Percentiles rank a stretch among this genome's conserved stretches.
Conservation (phyloP, 2,797 vertebrate genomes). For the Crypturellus tataupa region DNA sequence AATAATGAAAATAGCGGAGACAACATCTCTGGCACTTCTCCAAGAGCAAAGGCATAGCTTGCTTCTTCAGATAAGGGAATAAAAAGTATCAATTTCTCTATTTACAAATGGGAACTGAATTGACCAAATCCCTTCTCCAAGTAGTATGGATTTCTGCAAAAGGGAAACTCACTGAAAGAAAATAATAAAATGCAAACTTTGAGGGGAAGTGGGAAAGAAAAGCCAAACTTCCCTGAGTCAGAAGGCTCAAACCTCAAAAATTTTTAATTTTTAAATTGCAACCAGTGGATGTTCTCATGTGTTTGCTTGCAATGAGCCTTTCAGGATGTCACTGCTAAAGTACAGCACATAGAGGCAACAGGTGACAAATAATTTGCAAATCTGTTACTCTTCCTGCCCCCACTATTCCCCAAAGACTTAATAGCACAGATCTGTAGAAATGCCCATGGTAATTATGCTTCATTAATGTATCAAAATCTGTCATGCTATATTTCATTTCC, state of each 20-base stretch:
- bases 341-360: background rate
- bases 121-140: background rate
- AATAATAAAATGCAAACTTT: background rate
- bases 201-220: background rate
- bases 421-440: background rate
- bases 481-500: background rate
- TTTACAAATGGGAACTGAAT: background rate
- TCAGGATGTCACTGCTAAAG: background rate
- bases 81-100: background rate
- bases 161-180: background rate
- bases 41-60: background rate
- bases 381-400: background rate
- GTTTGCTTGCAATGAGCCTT: background rate
- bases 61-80: background rate
- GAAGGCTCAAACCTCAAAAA: background rate
- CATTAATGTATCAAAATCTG: background rate
- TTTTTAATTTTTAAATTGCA: background rate
- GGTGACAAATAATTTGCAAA: slow-evolving; percentile 19
- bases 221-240: background rate
- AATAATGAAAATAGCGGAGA: background rate
- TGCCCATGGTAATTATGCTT: background rate
- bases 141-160: background rate
- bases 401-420: background rate
- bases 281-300: background rate
- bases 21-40: background rate